Base-by-base conservation (phyloP, 2,888 invertebrate genomes). In the Meiosimyza decipiens region DNA sequence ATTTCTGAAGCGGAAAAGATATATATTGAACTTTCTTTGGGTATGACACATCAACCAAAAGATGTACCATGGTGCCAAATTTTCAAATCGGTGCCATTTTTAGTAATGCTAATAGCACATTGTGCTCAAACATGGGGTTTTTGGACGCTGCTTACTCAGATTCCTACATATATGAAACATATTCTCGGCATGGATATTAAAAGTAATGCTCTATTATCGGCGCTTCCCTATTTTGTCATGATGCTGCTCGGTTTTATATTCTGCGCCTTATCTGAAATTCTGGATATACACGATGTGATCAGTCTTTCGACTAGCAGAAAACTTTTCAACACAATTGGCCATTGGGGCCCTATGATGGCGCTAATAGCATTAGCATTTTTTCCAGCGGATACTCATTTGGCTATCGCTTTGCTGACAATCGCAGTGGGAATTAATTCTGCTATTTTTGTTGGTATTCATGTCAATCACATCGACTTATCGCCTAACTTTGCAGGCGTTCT, bases 391-490 rank as follows among this genome's bases (percentile, higher is more conserved):
- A 85, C 57, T 80, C 83, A 0, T 33, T 78, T 91, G 11, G 93
- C 93, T 0, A 91, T 94, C 3, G 85, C 87, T 0, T 87, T 95
- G 60, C 87, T 95, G 0, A 90, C 93, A 0, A 80, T 93, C 28
- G 92, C 95, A 0, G 93, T 95, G 0, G 92, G 94, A 0, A 89
- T 93, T 4, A 95, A 95, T 79, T 91, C 93, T 0, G 92, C 92
- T 1, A 91, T 92, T 68, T 94, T 92, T 78, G 91, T 92, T 62
- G 95, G 95, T 3, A 94, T 92, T 82, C 90, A 93, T 92, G 89
- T 90, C 91, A 95, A 95, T 77, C 95, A 95, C 81, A 93, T 96
- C 75, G 95, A 96, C 87, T 88, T 96, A 68, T 92, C 95, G 7
- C 95, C 95, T 0, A 94, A 93, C 83, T 94, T 92, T 83, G 93